Evolutionary conservation across 2,888 invertebrate species (phyloP).

Genomic region (Ornithoptera alexandrae): DNA sequence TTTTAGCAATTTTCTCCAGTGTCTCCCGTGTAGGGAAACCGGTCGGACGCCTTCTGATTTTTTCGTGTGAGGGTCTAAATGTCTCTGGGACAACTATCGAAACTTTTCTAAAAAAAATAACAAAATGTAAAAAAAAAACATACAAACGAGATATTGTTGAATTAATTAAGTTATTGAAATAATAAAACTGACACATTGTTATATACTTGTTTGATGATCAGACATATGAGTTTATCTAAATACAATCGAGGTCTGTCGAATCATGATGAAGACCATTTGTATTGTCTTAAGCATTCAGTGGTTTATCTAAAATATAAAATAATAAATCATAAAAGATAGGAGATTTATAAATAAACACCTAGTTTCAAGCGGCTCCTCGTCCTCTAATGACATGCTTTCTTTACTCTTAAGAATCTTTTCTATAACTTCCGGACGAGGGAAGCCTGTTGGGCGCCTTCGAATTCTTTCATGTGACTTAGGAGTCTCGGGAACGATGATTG

Average conservation of each 20-base stretch:
- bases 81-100: constrained; percentile 43
- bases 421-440: constrained; percentile 45
- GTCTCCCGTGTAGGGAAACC: constrained; percentile 51
- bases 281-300: too few species aligned
- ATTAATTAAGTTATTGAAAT: not conserved
- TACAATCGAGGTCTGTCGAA: too few species aligned
- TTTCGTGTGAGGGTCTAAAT: constrained; percentile 32
- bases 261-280: too few species aligned
- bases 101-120: constrained; percentile 53
- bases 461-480: constrained; percentile 41
- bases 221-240: too few species aligned
- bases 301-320: not conserved
- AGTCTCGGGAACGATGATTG: constrained; percentile 41
- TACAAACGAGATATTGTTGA: too few species aligned
- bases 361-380: constrained; percentile 33
- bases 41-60: constrained; percentile 57
- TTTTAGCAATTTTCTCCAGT: constrained; percentile 41
- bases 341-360: constrained; percentile 11
- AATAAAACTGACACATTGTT: too few species aligned
- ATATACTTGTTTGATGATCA: too few species aligned
- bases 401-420: constrained; percentile 39
- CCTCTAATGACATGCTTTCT: constrained; percentile 31
- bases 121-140: constrained; percentile 18
- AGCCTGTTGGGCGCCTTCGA: constrained; percentile 59
- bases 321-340: not conserved